phyloP scores from a whole-genome alignment of 2,888 invertebrate species.

The Drosophila nigricruria region DNA sequence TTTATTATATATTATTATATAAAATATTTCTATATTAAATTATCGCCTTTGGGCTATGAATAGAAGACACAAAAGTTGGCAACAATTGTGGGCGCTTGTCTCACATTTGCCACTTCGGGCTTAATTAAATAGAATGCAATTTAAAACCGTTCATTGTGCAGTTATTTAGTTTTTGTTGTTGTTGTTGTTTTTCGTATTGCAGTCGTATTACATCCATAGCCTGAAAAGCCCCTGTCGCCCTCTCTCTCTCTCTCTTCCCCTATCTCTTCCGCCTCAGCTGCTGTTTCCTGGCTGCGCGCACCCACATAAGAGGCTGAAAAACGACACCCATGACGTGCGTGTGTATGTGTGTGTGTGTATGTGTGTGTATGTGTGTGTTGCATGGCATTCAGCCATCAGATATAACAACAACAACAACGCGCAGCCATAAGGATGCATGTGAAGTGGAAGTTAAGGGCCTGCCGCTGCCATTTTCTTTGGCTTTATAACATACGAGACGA shows the following conservation, averaged over 20 bases:
- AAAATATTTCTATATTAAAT: neutral
- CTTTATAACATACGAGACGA: slow-evolving; percentile 31
- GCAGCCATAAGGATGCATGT: slow-evolving; percentile 70
- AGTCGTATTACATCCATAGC: slow-evolving; percentile 31
- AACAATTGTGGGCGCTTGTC: slow-evolving; percentile 27
- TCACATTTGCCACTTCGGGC: slow-evolving; percentile 44
- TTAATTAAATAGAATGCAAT: slow-evolving; percentile 75
- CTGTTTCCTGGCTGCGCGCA: slow-evolving; percentile 27
- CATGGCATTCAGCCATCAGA: slow-evolving; percentile 32
- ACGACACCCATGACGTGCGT: slow-evolving; percentile 53
- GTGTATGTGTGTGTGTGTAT: neutral
- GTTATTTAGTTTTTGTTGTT: slow-evolving; percentile 10
- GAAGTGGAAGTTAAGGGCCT: slow-evolving; percentile 55
- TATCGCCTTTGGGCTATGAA: neutral
- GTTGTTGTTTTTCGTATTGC: slow-evolving; percentile 8
- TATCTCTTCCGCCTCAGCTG: neutral
- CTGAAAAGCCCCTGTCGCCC: neutral
- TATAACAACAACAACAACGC: slow-evolving; percentile 25
- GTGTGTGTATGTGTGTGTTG: slow-evolving; percentile 26
- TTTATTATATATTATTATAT: neutral
- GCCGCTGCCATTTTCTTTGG: slow-evolving; percentile 63
- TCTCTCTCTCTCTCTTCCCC: neutral
- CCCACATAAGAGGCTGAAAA: slow-evolving; percentile 47
- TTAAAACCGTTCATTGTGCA: slow-evolving; percentile 58
- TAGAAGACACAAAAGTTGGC: slow-evolving; percentile 1